A percentile compares a stretch with the other conserved stretches of the same genome.
Conservation (phyloP, 2,888 invertebrate species). For the Cheilosia soror region DNA sequence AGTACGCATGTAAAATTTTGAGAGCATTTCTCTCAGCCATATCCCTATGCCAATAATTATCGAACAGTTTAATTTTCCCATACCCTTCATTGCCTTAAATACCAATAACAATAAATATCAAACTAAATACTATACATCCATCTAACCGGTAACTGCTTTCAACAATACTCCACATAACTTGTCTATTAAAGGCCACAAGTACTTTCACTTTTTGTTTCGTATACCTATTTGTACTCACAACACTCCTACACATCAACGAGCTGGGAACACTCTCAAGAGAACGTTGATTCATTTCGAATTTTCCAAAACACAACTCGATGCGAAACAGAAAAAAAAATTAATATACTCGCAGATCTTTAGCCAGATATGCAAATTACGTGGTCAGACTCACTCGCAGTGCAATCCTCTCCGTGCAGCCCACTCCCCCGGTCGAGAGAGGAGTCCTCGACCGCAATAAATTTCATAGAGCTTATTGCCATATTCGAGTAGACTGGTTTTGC, state of each 20-base stretch:
- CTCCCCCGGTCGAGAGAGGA: constrained; percentile 22
- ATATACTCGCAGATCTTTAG: constrained; percentile 58
- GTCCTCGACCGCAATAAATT: constrained; percentile 74
- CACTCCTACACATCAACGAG: constrained; percentile 51
- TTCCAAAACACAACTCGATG: constrained; percentile 40
- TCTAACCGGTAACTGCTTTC: constrained; percentile 38
- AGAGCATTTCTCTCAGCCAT: neutral
- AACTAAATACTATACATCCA: neutral
- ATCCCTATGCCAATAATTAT: neutral
- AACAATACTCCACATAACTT: constrained; percentile 49
- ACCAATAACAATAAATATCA: neutral
- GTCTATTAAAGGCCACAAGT: constrained; percentile 56
- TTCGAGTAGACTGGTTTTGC: constrained; percentile 53
- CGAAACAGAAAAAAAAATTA: constrained; percentile 18
- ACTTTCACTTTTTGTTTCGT: constrained; percentile 59
- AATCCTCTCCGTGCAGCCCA: neutral
- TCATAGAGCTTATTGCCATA: constrained; percentile 65
- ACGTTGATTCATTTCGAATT: constrained; percentile 55
- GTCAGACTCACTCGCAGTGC: constrained; percentile 34
- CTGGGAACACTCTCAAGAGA: constrained; percentile 29
- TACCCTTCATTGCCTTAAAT: constrained; percentile 16
- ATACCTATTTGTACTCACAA: constrained; percentile 9
- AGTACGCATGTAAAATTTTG: neutral
- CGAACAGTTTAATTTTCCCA: neutral
- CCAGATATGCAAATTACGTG: constrained; percentile 66